Percentiles rank a stretch among this genome's conserved stretches.
phyloP scores from a whole-genome alignment of 2,888 invertebrate species.

The Pristionchus japonicus region DNA sequence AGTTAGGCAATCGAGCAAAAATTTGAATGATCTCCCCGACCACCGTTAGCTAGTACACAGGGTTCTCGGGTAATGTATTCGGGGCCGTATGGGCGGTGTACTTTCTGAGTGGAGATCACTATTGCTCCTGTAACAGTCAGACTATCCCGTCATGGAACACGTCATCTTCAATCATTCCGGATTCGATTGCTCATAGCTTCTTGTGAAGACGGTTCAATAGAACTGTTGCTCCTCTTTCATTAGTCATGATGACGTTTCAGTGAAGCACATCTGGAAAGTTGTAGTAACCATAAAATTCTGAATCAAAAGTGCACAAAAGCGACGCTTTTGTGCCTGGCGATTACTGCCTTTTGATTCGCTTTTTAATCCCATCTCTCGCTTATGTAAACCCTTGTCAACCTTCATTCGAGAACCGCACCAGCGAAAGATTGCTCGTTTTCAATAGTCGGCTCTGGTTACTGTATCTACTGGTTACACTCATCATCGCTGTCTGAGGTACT shows the following conservation, averaged over 20 bases:
- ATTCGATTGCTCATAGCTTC: too few relatives aligned
- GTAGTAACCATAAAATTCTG: not conserved
- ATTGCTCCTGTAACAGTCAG: not conserved
- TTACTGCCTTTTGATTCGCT: not conserved
- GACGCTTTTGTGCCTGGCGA: not conserved
- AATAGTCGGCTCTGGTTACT: not conserved
- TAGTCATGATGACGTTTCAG: too few relatives aligned
- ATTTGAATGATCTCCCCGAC: not conserved
- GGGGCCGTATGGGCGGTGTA: not conserved
- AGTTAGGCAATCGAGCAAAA: not conserved
- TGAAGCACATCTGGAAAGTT: not conserved
- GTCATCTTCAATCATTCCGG: too few relatives aligned
- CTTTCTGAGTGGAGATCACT: not conserved
- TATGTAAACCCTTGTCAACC: not conserved
- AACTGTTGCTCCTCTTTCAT: too few relatives aligned
- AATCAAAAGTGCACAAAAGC: not conserved
- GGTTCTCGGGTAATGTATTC: not conserved
- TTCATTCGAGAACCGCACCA: not conserved
- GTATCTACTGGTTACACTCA: not conserved
- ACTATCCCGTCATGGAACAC: too few relatives aligned
- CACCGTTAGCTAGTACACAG: not conserved
- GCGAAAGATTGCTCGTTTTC: not conserved
- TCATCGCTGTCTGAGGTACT: not conserved
- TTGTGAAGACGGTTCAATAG: too few relatives aligned
- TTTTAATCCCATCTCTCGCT: not conserved